Evolutionary conservation across 2,797 vertebrate genomes (phyloP).

Genomic region (Gymnoscopelus microlampas): DNA sequence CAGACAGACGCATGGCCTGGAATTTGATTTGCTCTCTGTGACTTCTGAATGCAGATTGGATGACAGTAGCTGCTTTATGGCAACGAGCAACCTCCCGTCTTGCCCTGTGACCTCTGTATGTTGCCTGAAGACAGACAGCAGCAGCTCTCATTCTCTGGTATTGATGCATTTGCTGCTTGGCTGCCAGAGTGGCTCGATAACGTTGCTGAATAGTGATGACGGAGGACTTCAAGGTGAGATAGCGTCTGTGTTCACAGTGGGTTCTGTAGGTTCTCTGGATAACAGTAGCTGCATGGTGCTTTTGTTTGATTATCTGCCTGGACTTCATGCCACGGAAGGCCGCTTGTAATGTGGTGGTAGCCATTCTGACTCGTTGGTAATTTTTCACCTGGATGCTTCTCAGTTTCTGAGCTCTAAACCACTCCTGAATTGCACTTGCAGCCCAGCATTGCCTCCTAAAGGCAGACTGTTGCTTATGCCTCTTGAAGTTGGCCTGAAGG

Average conservation of each 20-base stretch:
- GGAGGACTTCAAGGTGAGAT: constrained; percentile 66
- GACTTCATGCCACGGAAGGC: constrained; percentile 48
- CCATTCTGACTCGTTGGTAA: constrained; percentile 46
- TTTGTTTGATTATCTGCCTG: constrained; percentile 30
- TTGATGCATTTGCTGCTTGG: constrained; percentile 4
- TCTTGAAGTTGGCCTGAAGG: constrained; percentile 61
- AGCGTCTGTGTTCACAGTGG: constrained; percentile 44
- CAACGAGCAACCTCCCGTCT: constrained; percentile 68
- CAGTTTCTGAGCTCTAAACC: constrained; percentile 49
- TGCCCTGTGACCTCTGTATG: constrained; percentile 80
- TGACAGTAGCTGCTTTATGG: constrained; percentile 77
- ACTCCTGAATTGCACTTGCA: constrained; percentile 50
- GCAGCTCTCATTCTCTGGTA: constrained; percentile 61
- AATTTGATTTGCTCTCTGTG: constrained; percentile 74
- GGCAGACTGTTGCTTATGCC: constrained; percentile 44
- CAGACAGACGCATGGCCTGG: constrained; percentile 74
- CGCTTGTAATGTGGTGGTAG: constrained; percentile 56
- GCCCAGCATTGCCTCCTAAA: constrained; percentile 54
- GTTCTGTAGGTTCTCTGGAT: constrained; percentile 78
- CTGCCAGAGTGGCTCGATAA: constrained; percentile 56
- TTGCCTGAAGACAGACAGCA: constrained; percentile 81
- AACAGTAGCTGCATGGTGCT: constrained; percentile 31
- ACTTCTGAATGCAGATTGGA: constrained; percentile 89
- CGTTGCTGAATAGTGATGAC: constrained; percentile 69
- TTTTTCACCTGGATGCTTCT: constrained; percentile 28